Evolutionary conservation across 2,113 vertebrate species (phyloP), one percentile per base, ranked within the genome.

Genomic region (Xyrauchen texanus): DNA sequence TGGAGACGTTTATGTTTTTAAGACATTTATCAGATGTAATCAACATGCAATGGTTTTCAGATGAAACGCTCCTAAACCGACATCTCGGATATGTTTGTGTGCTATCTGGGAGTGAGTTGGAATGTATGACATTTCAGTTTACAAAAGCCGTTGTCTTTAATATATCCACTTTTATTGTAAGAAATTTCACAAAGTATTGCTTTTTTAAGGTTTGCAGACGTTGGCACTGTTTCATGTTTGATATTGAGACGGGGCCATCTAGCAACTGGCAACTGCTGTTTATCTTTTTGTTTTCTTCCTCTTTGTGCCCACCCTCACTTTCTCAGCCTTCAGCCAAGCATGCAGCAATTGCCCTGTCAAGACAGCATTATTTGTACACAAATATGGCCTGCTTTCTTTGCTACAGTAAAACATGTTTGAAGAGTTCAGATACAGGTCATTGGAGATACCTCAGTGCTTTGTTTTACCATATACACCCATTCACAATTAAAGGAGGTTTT

Each of bases 311-410:
- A 16, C n/a, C 15, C 5, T 55, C 44, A 69, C 60, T 82, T 77
- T 45, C 74, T 53, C 58, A 4, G 34, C 21, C 53, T 64, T 63
- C 34, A 52, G 49, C 62, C 47, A 72, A 65, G 60, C 47, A 72
- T 57, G 60, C 68, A 63, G 55, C 10, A 46, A 12, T 12, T 45
- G 21, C 67, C 49, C 67, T 69, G 46, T 67, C 15, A 73, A 80
- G 55, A 51, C 49, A 45, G 52, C 8, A 34, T 45, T 46, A 70
- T 76, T 81, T 76, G 61, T 70, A 53, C 76, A 81, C 49, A 81
- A 58, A 77, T 69, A 62, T 47, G 46, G 58, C 46, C 55, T 47
- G 8, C 21, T 16, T 55, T 34, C 58, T 12, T 52, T 11, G 10
- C 63, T 7, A 83, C 81, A 63, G 16, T 2, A 47, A 58, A 12